Conservation (phyloP, 2,888 invertebrate genomes). For the Cephus rjabovi region DNA sequence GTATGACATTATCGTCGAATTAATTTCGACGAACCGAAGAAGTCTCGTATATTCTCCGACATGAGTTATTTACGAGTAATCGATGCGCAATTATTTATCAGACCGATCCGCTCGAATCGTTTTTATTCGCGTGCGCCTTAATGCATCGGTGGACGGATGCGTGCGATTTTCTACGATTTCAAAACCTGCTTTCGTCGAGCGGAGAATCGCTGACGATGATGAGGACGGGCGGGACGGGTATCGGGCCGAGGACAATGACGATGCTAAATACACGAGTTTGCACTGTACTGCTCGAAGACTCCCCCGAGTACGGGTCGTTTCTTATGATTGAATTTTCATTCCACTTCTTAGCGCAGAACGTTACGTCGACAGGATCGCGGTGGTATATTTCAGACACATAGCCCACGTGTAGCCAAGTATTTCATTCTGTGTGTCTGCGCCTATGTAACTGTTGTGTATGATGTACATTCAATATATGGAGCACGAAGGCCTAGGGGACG, state of each 20-base stretch:
- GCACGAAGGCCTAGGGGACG: constrained; percentile 30
- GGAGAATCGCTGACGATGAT: neutral
- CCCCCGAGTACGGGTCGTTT: neutral
- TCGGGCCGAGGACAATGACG: neutral
- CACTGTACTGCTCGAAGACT: neutral
- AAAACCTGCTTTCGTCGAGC: neutral
- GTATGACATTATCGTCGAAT: neutral
- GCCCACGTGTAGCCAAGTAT: neutral
- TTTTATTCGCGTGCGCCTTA: neutral
- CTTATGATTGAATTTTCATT: neutral
- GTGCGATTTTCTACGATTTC: neutral
- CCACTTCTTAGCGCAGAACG: neutral
- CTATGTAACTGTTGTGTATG: neutral
- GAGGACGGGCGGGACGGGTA: neutral
- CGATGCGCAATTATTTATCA: constrained; percentile 17
- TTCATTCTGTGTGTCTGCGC: neutral
- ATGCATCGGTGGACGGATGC: neutral
- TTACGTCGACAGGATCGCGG: neutral
- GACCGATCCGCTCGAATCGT: neutral
- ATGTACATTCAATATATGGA: constrained; percentile 3
- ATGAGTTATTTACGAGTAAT: constrained; percentile 35
- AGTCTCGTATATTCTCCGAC: neutral
- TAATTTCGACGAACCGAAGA: neutral
- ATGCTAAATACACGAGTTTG: neutral
- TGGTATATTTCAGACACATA: neutral